Base-by-base conservation (phyloP, 1,140 invertebrate species). In the Triops longicaudatus region DNA sequence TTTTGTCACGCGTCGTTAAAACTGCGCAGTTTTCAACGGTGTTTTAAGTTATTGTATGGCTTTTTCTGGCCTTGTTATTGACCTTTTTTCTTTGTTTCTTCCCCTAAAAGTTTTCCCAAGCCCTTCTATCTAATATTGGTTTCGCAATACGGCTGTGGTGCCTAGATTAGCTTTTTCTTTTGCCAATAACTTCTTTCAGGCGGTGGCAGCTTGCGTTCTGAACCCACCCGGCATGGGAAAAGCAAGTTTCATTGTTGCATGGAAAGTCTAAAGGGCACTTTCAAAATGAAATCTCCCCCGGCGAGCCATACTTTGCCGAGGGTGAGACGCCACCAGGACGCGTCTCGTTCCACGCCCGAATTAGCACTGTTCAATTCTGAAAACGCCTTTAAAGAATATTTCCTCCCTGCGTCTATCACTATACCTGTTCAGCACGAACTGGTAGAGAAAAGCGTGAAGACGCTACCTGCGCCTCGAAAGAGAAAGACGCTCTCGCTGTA, bases 41-140 rank as follows among this genome's bases (percentile, higher is more conserved):
- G 37, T 73, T 17, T n/a, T 17, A 22, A 73, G 73, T 26, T n/a
- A 73, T 73, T 73, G 73, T 26, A 31, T 73, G 73, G n/a, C 50
- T 63, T 63, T 63, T 63, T 17, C 43, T 63, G 31, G 31, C 2
- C 31, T 37, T 37, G 31, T 37, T 37, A 37, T 37, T 37, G 31
- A 37, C 31, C 31, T 37, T 37, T 7, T 37, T 37, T 37, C 31
- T 2, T 37, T 37, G 31, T 37, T 37, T 37, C 31, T 37, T 37
- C 7, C n/a, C 7, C 31, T 37, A 7, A 37, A 37, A 2, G 7
- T 37, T 37, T 37, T 37, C 31, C 7, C 31, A 7, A 37, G n/a
- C 31, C 31, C 31, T 37, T 2, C 31, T 2, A 2, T 37, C 31
- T 37, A 37, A 37, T 37, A 37, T 37, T 37, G 31, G 31, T 37